Conservation (phyloP, 2,113 vertebrate species). For the Nesogale talazaci region DNA sequence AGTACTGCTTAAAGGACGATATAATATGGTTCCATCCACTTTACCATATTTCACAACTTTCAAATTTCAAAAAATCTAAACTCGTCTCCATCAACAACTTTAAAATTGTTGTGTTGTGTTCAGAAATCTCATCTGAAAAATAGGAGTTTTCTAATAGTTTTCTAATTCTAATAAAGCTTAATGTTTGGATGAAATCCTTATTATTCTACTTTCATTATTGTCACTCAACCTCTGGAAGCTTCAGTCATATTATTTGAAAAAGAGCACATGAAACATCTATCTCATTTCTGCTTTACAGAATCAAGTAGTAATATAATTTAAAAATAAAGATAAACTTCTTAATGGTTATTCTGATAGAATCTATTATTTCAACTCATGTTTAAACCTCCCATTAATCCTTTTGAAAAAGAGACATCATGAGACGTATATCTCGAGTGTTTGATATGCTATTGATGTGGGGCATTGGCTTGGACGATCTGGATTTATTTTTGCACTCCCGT, state of each 20-base stretch:
- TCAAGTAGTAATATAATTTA: constrained; percentile 15
- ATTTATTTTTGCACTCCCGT: constrained; percentile 79
- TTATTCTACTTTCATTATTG: background rate
- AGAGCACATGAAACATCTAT: accelerated
- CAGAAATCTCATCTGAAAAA: background rate
- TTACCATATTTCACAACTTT: background rate
- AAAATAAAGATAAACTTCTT: background rate
- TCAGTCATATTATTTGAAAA: background rate
- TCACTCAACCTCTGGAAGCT: background rate
- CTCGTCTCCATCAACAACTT: background rate
- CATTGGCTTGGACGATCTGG: constrained; percentile 60
- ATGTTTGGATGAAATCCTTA: background rate
- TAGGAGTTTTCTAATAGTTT: background rate
- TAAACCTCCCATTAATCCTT: background rate
- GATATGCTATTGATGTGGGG: constrained; percentile 50
- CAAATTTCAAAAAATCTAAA: background rate
- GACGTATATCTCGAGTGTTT: constrained; percentile 1
- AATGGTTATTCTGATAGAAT: background rate
- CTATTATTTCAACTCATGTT: background rate
- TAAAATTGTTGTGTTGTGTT: background rate
- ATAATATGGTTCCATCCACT: background rate
- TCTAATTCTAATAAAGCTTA: background rate
- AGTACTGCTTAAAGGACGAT: background rate
- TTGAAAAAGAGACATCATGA: background rate
- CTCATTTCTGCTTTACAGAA: constrained; percentile 31